Conservation (phyloP, 2,888 invertebrate species). For the Acrobasis consociella region DNA sequence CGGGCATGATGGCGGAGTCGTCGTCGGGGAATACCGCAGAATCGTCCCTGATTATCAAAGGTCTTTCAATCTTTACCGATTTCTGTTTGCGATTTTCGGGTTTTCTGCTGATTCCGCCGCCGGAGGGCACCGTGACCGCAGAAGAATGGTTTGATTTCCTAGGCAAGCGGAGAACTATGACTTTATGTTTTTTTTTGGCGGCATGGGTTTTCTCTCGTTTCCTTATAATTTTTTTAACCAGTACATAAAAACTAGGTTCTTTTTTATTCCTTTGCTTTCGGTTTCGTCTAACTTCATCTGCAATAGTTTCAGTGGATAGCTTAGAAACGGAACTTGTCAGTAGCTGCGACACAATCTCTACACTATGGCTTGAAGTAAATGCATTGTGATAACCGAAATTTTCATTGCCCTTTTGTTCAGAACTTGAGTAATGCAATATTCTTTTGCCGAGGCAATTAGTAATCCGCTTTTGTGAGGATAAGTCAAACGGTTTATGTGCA, state of each 20-base stretch:
- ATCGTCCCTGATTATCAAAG: slow-evolving; percentile 45
- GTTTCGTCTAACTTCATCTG: slow-evolving; percentile 37
- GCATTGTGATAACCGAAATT: background rate
- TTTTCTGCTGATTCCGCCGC: slow-evolving; percentile 21
- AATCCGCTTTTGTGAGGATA: background rate
- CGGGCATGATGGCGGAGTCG: background rate
- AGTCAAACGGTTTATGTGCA: too few species aligned
- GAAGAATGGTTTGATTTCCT: slow-evolving; percentile 40
- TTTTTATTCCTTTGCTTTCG: slow-evolving; percentile 35
- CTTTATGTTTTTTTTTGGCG: slow-evolving; percentile 41
- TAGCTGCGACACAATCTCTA: slow-evolving; percentile 52
- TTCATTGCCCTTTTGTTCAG: background rate
- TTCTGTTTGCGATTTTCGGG: slow-evolving; percentile 29
- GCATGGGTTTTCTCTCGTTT: slow-evolving; percentile 4
- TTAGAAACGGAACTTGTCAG: slow-evolving; percentile 47
- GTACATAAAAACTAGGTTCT: slow-evolving; percentile 36
- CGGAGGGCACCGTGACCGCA: background rate
- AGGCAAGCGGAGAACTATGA: slow-evolving; percentile 44
- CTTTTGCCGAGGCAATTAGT: slow-evolving; percentile 4
- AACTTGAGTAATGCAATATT: background rate
- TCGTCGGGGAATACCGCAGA: slow-evolving; percentile 28
- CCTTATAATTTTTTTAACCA: slow-evolving; percentile 45
- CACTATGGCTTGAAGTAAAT: slow-evolving; percentile 48
- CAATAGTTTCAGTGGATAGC: slow-evolving; percentile 41
- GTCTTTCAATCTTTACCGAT: slow-evolving; percentile 39